These are phyloP conservation scores for Aethes cnicana DNA, from an alignment of 2,888 invertebrate genomes.

Conservation along the genomic window DNA sequence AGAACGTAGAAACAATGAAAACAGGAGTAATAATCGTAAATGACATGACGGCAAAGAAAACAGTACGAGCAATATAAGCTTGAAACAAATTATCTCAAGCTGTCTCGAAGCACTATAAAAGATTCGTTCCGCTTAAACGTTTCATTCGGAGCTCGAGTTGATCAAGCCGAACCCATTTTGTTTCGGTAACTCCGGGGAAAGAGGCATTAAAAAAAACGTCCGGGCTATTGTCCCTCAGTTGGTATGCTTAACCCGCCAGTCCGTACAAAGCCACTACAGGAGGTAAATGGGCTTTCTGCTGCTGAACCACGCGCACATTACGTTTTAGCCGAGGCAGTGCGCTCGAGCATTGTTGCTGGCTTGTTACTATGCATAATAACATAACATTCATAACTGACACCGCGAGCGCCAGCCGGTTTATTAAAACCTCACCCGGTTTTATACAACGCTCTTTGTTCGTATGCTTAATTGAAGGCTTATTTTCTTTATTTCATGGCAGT, in stretches of 20 bases:
- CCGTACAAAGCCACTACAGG: constrained; percentile 72
- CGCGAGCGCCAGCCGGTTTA: constrained; percentile 52
- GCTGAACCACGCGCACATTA: constrained; percentile 59
- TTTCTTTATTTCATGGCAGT: constrained; percentile 41
- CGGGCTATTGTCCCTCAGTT: constrained; percentile 61
- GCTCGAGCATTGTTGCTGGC: constrained; percentile 52
- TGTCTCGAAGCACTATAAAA: constrained; percentile 28
- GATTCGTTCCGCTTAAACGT: constrained; percentile 30
- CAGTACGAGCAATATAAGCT: constrained; percentile 18
- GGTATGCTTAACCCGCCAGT: constrained; percentile 68
- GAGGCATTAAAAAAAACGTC: constrained; percentile 61
- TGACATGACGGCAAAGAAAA: constrained; percentile 16
- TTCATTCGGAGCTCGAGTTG: constrained; percentile 29
- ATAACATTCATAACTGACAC: constrained; percentile 66
- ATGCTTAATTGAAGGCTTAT: constrained; percentile 59
- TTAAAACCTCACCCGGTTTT: constrained; percentile 56
- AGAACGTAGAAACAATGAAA: constrained; percentile 4
- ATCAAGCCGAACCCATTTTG: constrained; percentile 43
- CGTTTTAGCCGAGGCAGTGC: constrained; percentile 53
- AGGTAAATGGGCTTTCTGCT: constrained; percentile 72
- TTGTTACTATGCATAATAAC: constrained; percentile 65
- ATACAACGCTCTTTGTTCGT: constrained; percentile 51
- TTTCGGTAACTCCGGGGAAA: constrained; percentile 55
- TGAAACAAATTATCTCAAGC: constrained; percentile 28
- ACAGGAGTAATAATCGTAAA: constrained; percentile 21